phyloP scores from a whole-genome alignment of 1,140 invertebrate genomes.

The Lanistes nyassanus region DNA sequence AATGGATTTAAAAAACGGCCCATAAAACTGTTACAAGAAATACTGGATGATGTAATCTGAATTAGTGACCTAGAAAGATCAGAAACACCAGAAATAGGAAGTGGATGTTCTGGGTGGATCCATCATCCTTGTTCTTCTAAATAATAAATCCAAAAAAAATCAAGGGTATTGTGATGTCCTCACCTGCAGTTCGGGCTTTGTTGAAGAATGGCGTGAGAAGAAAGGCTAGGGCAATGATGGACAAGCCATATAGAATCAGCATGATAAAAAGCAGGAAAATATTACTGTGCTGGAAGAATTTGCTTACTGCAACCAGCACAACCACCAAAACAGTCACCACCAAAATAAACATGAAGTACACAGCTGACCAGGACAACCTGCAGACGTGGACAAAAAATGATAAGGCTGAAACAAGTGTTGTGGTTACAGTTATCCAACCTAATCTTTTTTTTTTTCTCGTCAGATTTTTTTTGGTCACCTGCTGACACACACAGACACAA shows the following conservation, averaged over 20 bases:
- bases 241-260: conserved; percentile 82
- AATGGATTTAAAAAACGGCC: no score
- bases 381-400: conserved; percentile 66
- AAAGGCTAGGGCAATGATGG: conserved; percentile 84
- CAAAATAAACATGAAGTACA: conserved; percentile 76
- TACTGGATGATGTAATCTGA: no score
- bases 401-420: conserved; percentile 70
- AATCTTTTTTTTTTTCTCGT: no score
- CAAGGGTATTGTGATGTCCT: no score
- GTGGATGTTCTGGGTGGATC: no score
- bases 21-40: no score
- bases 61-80: no score
- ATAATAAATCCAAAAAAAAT: no score
- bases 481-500: background rate
- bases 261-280: conserved; percentile 82
- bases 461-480: no score
- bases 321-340: conserved; percentile 70
- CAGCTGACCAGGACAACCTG: conserved; percentile 86
- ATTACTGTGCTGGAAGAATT: conserved; percentile 83
- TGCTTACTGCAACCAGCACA: conserved; percentile 77
- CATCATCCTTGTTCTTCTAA: no score
- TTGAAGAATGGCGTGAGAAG: conserved; percentile 88
- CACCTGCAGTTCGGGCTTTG: conserved; percentile 81
- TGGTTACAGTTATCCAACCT: no score
- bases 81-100: no score